Base-by-base conservation (phyloP, 1,140 invertebrate genomes). In the Anadara kagoshimensis region DNA sequence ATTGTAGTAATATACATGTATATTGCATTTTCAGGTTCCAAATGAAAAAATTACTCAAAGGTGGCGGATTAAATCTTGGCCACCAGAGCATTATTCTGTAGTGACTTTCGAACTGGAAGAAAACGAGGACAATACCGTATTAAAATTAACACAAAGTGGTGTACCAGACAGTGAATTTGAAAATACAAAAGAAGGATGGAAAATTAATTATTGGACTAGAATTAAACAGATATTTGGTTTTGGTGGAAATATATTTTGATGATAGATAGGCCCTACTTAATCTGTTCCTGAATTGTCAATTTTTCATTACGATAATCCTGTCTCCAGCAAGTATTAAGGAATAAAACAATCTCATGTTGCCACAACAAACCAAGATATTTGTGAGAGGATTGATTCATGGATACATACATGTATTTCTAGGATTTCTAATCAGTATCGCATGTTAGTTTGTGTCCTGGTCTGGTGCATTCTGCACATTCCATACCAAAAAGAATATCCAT, bases 21-120 rank as follows among this genome's bases (percentile, higher is more conserved):
- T 36, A 3, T 73, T 71, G 72, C 73, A 62, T 67, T 79, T 81
- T 36, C 80, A 92, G 92, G 86, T 94, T 4, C 94, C 94, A 7
- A 92, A 93, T 59, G 93, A 94, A 81, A 95, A 94, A 88, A 96
- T 99, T 69, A 92, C 94, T n/a, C 94, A 97, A 90, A 93, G 93
- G 76, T 99, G 98, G 98, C 91, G 98, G 83, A 94, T 96, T 78
- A 98, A 97, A 90, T 93, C 93, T 56, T 99, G 98, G 97, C 97
- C 97, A 7, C 92, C 92, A 29, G 95, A 93, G 59, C 96, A 99
- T 91, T 97, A 93, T 90, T 99, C 98, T 0, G 92, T 93, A 78
- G 97, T 99, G 51, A 93, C 92, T 12, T 93, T 99, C 49, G 92
- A 93, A 66, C 94, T 99, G 72, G 91, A 93, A 51, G 93, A 98